Base-by-base conservation (phyloP, 2,797 vertebrate species). In the Uromys caudimaculatus region DNA sequence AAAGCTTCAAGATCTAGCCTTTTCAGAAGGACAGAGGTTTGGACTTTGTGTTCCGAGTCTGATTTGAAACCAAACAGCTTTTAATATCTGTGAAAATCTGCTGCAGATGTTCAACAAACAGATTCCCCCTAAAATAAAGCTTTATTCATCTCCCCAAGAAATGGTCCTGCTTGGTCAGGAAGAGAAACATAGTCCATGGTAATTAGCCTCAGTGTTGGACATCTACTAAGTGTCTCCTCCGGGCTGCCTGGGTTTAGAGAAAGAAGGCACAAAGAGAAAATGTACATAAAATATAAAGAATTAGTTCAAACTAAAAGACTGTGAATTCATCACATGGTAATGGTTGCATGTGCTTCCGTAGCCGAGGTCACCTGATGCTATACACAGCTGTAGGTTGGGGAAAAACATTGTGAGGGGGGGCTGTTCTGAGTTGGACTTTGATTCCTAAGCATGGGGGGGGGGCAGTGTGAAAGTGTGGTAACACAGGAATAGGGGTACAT, bases 41-140 rank as follows among this genome's bases (percentile, higher is more conserved):
- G 47, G 29, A 77, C 84, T 78, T 77, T 54, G 87, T 85, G 56
- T 92, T 90, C 90, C 93, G 90, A 75, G 90, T 89, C 73, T 90
- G 69, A 90, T 79, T 89, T 93, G 91, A 77, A 94, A 88, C 50
- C 75, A 94, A 90, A 94, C 78, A 95, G 71, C 91, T 95, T 95
- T 95, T 81, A 67, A 62, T 95, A 85, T 93, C 77, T 89, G 16
- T 95, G 35, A 60, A 85, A 90, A 79, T 52, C 82, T 54, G 75
- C 62, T 91, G 29, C 91, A 92, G 54, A 41, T 89, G 14, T 94
- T 95, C 95, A 94, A 83, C 47, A 88, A 90, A 69, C 58, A 77
- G 50, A 75, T 8, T 54, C 76, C 38, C 67, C 79, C 56, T 71
- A 64, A 76, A 84, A 78, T 19, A 50, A 82, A 88, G 12, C 52